Percentiles rank a stretch among this genome's conserved stretches.
Evolutionary conservation across 2,113 vertebrate species (phyloP).

Genomic region (Columbina picui): DNA sequence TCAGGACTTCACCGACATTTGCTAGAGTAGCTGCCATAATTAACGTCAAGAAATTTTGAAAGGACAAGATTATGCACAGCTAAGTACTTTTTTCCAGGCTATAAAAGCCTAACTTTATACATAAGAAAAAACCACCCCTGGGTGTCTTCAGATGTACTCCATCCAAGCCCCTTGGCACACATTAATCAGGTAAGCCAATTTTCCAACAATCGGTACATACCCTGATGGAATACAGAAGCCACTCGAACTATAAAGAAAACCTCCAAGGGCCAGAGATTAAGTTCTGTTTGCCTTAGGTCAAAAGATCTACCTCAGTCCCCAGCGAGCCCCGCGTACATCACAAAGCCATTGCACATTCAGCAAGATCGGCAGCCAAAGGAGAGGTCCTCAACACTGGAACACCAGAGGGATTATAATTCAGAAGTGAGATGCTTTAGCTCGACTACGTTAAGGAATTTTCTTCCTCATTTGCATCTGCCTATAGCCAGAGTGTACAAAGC

Average conservation of each 20-base stretch:
- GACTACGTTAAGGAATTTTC: background rate
- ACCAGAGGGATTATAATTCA: background rate
- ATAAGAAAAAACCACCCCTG: background rate
- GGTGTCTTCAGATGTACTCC: background rate
- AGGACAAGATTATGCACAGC: background rate
- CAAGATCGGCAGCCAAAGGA: background rate
- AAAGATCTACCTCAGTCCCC: background rate
- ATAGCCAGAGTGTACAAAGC: background rate
- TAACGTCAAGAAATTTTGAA: background rate
- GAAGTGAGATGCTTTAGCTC: background rate
- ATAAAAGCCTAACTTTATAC: background rate
- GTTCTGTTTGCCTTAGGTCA: slow-evolving; percentile 28
- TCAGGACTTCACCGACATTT: background rate
- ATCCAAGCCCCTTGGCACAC: background rate
- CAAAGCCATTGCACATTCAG: background rate
- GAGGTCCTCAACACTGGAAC: background rate
- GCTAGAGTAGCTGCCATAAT: background rate
- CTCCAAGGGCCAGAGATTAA: slow-evolving; percentile 28
- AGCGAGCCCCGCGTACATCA: background rate
- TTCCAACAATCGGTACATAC: background rate
- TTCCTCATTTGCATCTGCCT: background rate
- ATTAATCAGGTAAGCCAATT: background rate
- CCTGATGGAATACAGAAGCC: background rate
- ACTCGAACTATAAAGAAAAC: background rate
- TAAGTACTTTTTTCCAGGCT: background rate